Base-by-base conservation (phyloP, 2,113 vertebrate genomes). In the Heterocephalus glaber region DNA sequence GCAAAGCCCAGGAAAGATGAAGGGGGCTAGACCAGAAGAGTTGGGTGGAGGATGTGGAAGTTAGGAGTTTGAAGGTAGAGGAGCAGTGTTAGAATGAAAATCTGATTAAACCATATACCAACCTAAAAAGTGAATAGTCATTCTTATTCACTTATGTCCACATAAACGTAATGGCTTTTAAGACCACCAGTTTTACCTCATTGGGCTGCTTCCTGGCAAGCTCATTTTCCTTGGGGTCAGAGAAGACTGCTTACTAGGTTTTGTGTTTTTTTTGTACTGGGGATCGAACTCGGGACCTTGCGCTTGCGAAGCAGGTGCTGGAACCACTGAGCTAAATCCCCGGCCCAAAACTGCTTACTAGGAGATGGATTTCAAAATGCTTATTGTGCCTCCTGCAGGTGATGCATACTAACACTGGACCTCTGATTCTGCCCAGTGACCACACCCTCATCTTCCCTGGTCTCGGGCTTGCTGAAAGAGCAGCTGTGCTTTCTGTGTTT, bases 361-460 rank as follows among this genome's bases (percentile, higher is more conserved):
- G 65, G 70, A 66, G 41, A 49, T n/a, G 5, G 7, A 61, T 65
- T 90, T 93, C 41, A 38, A 60, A 68, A 54, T 8, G 13, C 10
- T 80, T 87, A 7, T 10, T 52, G 52, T 0, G 0, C 41, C 76
- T 49, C 5, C 47, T 86, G 20, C 38, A 79, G 68, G 33, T 10
- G 0, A 35, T 24, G 20, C 19, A 16, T 30, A 8, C 65, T 84
- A 10, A n/a, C 28, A 33, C 28, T 52, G 28, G 41, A 17, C 54
- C n/a, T 79, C 63, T 60, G 12, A 79, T 33, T 35, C 28, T 74
- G 56, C 56, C 72, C 65, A 17, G 20, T n/a, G 47, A 66, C 4
- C 3, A 0, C 28, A 58, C 22, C 60, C 26, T 41, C 28, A 10
- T 44, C 20, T 33, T n/a, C 44, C 33, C 14, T 2, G 0, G 10